Percentiles rank a stretch among this genome's conserved stretches.
phyloP scores from a whole-genome alignment of 2,888 invertebrate genomes.

The Synergus japonicus region DNA sequence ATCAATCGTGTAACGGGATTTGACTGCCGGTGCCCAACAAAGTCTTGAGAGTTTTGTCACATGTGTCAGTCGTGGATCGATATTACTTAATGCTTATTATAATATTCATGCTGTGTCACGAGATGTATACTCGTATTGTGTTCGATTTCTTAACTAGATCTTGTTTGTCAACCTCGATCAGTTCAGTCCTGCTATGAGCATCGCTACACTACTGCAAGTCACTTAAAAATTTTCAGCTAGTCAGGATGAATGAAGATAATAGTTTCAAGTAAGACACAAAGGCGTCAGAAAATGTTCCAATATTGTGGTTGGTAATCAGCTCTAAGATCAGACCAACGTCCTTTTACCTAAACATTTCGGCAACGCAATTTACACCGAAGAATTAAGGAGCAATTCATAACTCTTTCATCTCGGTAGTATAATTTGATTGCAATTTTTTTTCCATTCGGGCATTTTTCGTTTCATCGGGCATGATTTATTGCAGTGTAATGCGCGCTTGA shows the following conservation, averaged over 20 bases:
- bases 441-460: background rate
- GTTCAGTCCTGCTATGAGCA: background rate
- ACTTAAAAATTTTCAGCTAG: background rate
- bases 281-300: constrained; percentile 10
- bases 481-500: constrained; percentile 19
- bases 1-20: constrained; percentile 51
- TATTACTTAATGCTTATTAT: background rate
- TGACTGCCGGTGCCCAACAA: constrained; percentile 36
- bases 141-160: background rate
- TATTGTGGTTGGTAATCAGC: background rate
- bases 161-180: background rate
- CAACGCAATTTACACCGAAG: background rate
- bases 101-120: constrained; percentile 1
- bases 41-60: constrained; percentile 16
- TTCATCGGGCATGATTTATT: constrained; percentile 32
- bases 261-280: background rate
- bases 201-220: background rate
- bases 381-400: background rate
- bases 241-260: background rate
- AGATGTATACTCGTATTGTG: background rate
- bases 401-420: background rate
- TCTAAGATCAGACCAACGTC: background rate
- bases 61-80: background rate
- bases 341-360: background rate
- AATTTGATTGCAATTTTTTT: constrained; percentile 4